Base-by-base conservation (phyloP, 35 echinoderm and acorn worm genomes). In the Hemicentrotus pulcherrimus region DNA sequence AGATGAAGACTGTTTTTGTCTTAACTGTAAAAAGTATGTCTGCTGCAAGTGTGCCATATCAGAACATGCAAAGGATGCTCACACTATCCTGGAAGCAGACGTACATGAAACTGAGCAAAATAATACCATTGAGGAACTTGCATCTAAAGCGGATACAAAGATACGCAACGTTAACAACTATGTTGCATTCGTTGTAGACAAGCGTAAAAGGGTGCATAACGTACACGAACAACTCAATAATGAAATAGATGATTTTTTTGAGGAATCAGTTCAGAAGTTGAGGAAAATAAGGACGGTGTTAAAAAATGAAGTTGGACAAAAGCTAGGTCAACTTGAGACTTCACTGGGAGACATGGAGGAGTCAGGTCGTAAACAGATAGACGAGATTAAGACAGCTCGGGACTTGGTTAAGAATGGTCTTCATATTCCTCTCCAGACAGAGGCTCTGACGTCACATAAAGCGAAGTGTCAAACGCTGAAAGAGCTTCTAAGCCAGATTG, bases 81-180 rank as follows among this genome's bases (percentile, higher is more conserved):
- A 91, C 46, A 33, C 13, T 9, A 16, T 91, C 24, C 10, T 91
- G 8, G 90, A 91, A 22, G 90, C 32, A 33, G 33, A 15, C 18
- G 33, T 7, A 16, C 46, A 91, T 47, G 90, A 91, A 47, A n/a
- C n/a, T n/a, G n/a, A n/a, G n/a, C n/a, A n/a, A n/a, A 91, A 91
- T 35, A 14, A 91, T 22, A 33, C 47, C 18, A 33, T 91, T 4
- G 90, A 91, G 6, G 32, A 33, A 28, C 90, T 91, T 22, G 4
- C 7, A 28, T 24, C 18, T 33, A n/a, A 35, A 91, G 90, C 90
- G 3, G 33, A 91, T 28, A 18, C 22, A 33, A 91, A 91, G 90
- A 47, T 45, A 47, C 12, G 32, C 4, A 46, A 47, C 8, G 33
- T 91, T 45, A 9, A 47, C 4, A 47, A 91, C 4, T 91, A 91